Conservation (phyloP, 2,888 invertebrate species). For the Apotomis betuletana region DNA sequence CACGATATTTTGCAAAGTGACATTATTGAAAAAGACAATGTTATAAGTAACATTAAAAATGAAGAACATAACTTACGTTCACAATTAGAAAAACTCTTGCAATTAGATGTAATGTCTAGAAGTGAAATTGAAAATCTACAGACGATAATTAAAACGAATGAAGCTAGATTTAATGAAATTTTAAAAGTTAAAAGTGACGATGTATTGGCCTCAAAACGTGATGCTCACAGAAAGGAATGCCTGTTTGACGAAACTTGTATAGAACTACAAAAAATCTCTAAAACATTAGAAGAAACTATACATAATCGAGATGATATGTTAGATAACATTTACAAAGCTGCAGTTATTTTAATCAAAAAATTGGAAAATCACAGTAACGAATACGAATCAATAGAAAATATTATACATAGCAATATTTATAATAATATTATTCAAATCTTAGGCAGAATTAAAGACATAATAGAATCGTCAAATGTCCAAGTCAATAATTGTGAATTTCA, state of each 20-base stretch:
- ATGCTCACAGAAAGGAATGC: conserved; percentile 45
- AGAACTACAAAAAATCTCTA: conserved; percentile 45
- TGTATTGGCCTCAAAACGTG: conserved; percentile 44
- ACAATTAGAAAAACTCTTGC: conserved; percentile 32
- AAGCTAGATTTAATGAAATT: conserved; percentile 45
- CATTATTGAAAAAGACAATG: conserved; percentile 44
- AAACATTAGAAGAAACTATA: conserved; percentile 44
- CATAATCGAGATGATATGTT: conserved; percentile 51
- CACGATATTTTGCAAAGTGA: conserved; percentile 45
- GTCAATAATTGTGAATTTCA: conserved; percentile 41
- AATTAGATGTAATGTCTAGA: conserved; percentile 35
- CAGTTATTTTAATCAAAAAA: conserved; percentile 48
- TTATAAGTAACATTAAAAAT: conserved; percentile 46
- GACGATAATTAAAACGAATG: conserved; percentile 44
- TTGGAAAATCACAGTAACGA: conserved; percentile 51
- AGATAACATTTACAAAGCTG: conserved; percentile 52
- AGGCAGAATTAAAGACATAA: conserved; percentile 54
- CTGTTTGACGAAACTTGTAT: conserved; percentile 48
- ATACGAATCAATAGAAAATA: conserved; percentile 41
- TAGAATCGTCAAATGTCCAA: conserved; percentile 47
- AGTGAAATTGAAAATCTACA: conserved; percentile 47
- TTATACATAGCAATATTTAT: conserved; percentile 45
- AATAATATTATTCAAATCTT: conserved; percentile 56
- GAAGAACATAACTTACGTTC: conserved; percentile 41
- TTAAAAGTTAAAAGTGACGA: conserved; percentile 47